These are phyloP conservation scores for Rhabditophanes sp. DNA, from an alignment of 2,888 invertebrate genomes.

Conservation along the genomic window DNA sequence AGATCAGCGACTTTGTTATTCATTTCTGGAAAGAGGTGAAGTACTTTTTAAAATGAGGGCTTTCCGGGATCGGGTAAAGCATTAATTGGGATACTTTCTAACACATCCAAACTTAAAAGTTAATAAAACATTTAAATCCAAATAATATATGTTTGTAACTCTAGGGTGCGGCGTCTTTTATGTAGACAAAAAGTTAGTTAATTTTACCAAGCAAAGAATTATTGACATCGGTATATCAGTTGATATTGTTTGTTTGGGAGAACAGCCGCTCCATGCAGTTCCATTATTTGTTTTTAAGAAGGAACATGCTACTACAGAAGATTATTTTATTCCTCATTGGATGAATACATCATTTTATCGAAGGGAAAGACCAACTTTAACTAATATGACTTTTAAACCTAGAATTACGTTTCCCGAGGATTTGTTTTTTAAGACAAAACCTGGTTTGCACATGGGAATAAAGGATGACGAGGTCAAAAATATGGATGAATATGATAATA, in stretches of 20 bases:
- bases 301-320: slow-evolving; percentile 12
- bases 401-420: slow-evolving; percentile 30
- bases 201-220: slow-evolving; percentile 91
- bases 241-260: slow-evolving; percentile 59
- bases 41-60: too few relatives aligned
- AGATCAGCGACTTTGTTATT: too few relatives aligned
- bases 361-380: slow-evolving; percentile 14
- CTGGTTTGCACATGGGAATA: too few relatives aligned
- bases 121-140: too few relatives aligned
- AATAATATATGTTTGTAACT: slow-evolving; percentile 92
- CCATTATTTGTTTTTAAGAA: slow-evolving; percentile 59
- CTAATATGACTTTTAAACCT: slow-evolving; percentile 25
- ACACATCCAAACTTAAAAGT: too few relatives aligned
- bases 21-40: too few relatives aligned
- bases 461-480: too few relatives aligned
- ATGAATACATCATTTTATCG: slow-evolving; percentile 43
- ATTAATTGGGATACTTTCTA: too few relatives aligned
- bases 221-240: slow-evolving; percentile 70
- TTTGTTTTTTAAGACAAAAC: too few relatives aligned
- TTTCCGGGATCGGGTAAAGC: too few relatives aligned
- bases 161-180: slow-evolving; percentile 97
- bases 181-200: slow-evolving; percentile 85
- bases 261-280: slow-evolving; percentile 92
- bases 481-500: too few relatives aligned
- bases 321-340: slow-evolving; percentile 45